Evolutionary conservation across 2,888 invertebrate species (phyloP).

Genomic region (Orchesella flavescens): DNA sequence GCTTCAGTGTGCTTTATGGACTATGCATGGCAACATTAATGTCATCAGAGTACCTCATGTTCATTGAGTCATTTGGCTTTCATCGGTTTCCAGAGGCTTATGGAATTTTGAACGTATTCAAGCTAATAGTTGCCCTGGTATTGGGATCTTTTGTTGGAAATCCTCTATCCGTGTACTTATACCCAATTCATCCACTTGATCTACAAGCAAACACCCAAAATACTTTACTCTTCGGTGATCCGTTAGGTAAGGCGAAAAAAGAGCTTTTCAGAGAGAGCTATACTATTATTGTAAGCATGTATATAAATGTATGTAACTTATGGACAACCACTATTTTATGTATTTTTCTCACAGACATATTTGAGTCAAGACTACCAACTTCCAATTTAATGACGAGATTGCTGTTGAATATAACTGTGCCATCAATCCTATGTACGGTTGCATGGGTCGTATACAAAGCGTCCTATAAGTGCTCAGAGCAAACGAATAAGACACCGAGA

Average conservation of each 20-base stretch:
- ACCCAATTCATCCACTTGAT: slow-evolving; percentile 64
- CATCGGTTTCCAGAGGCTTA: slow-evolving; percentile 63
- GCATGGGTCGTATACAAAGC: slow-evolving; percentile 63
- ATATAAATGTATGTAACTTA: no score
- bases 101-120: slow-evolving; percentile 62
- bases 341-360: no score
- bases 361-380: no score
- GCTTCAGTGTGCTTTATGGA: no score
- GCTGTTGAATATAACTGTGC: slow-evolving; percentile 57
- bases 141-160: slow-evolving; percentile 50
- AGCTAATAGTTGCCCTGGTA: slow-evolving; percentile 51
- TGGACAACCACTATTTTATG: no score
- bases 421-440: slow-evolving; percentile 60
- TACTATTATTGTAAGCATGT: no score
- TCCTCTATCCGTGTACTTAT: slow-evolving; percentile 58
- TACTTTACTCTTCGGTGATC: slow-evolving; percentile 47
- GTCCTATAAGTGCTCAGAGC: slow-evolving; percentile 9
- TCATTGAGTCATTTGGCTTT: no score
- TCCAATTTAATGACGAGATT: slow-evolving; percentile 23
- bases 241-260: slow-evolving; percentile 58
- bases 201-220: no score
- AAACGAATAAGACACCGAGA: no score
- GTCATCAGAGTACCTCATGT: no score
- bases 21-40: no score
- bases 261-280: no score